These are phyloP conservation scores for Myiotriccus ornatus DNA, from an alignment of 2,797 vertebrate species.

Conservation along the genomic window DNA sequence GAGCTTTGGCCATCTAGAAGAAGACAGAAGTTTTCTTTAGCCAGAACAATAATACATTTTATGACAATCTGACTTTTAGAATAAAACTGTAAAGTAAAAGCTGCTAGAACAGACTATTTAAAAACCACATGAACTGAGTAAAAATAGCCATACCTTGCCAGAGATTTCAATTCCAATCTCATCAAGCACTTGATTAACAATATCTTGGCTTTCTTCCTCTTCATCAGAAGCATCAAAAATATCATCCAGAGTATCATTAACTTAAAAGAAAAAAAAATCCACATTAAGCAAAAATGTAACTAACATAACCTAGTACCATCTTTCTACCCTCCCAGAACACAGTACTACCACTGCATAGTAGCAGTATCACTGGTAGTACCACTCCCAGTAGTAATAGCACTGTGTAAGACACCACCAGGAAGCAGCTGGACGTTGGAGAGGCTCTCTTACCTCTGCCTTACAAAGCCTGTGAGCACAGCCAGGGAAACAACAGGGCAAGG, in stretches of 20 bases:
- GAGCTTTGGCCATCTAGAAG: conserved; percentile 93
- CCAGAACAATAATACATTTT: background rate
- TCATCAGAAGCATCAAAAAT: conserved; percentile 97
- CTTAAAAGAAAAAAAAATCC: conserved; percentile 65
- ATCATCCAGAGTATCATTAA: conserved; percentile 95
- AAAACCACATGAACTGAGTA: background rate
- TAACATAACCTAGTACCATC: background rate
- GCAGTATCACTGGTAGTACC: background rate
- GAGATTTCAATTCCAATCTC: conserved; percentile 98
- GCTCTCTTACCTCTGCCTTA: background rate
- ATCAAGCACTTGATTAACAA: conserved; percentile 96
- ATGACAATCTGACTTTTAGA: background rate
- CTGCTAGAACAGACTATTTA: background rate
- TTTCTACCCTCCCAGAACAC: background rate
- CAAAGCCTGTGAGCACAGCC: background rate
- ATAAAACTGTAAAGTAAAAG: background rate
- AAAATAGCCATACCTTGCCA: conserved; percentile 84
- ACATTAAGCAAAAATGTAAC: background rate
- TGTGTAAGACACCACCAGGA: background rate
- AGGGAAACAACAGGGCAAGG: background rate
- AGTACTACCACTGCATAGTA: background rate
- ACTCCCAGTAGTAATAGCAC: background rate
- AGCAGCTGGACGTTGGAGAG: background rate
- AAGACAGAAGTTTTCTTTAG: background rate
- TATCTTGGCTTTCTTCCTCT: conserved; percentile 97